These are phyloP conservation scores for Ostrea edulis DNA, from an alignment of 1,140 invertebrate genomes.

Conservation along the genomic window DNA sequence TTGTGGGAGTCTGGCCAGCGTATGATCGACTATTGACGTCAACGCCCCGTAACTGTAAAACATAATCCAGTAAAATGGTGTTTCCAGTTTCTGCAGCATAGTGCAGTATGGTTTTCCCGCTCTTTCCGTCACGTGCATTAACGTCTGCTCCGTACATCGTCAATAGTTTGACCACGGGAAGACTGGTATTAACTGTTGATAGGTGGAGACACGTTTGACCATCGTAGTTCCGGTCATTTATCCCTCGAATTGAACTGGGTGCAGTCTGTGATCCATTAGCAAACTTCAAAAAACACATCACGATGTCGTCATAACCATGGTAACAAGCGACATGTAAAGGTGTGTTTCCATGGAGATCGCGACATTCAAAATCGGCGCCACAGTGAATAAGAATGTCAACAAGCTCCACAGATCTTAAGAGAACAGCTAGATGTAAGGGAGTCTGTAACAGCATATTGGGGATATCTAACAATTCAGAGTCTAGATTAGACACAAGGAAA, in stretches of 20 bases:
- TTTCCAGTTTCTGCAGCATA: conserved; percentile 51
- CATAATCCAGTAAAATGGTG: conserved; percentile 38
- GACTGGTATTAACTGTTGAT: conserved; percentile 95
- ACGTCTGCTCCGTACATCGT: conserved; percentile 96
- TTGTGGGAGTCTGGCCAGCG: conserved; percentile 45
- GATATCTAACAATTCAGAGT: conserved; percentile 55
- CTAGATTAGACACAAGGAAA: conserved; percentile 39
- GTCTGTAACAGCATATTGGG: conserved; percentile 62
- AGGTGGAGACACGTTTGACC: conserved; percentile 86
- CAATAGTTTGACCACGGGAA: conserved; percentile 97
- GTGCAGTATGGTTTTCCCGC: conserved; percentile 56
- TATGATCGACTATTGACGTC: conserved; percentile 50
- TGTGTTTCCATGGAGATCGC: conserved; percentile 65
- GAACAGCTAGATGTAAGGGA: conserved; percentile 61
- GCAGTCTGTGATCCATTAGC: conserved; percentile 71
- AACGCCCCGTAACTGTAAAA: conserved; percentile 40
- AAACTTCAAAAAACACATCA: conserved; percentile 84
- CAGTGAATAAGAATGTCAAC: conserved; percentile 45
- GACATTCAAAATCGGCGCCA: conserved; percentile 77
- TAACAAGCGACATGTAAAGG: conserved; percentile 78
- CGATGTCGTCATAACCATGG: conserved; percentile 83
- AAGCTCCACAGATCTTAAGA: conserved; percentile 44
- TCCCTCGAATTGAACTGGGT: conserved; percentile 34
- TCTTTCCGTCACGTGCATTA: conserved; percentile 91
- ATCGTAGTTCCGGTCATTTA: conserved; percentile 50